Conservation (phyloP, 2,113 vertebrate species). For the Ictalurus furcatus region DNA sequence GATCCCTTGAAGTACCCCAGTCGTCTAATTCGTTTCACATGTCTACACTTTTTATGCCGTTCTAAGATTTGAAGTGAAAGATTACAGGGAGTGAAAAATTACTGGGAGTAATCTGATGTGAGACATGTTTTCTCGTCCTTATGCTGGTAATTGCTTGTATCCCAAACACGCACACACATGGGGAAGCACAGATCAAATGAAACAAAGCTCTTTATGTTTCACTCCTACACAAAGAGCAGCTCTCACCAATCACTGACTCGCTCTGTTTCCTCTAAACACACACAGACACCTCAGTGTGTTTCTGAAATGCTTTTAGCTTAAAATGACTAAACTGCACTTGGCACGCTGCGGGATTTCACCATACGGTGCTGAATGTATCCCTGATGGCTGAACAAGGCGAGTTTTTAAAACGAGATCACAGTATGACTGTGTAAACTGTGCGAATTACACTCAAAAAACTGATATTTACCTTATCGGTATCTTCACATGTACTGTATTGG, state of each 20-base stretch:
- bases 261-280: constrained; percentile 41
- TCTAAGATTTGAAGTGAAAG: not conserved
- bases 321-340: constrained; percentile 25
- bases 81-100: not conserved
- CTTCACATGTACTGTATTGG: not conserved
- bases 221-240: constrained; percentile 41
- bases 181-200: constrained; percentile 24
- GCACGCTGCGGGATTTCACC: constrained; percentile 6
- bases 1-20: not conserved
- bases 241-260: constrained; percentile 46
- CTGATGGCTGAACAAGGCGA: not conserved
- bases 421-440: not conserved
- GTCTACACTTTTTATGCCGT: not conserved
- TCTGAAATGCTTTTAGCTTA: constrained; percentile 32
- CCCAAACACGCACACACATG: not conserved
- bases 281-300: constrained; percentile 17
- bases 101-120: not conserved
- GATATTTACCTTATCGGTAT: not conserved
- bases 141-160: constrained; percentile 2
- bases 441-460: not conserved
- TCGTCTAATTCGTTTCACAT: not conserved
- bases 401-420: not conserved
- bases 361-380: not conserved
- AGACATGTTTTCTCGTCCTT: not conserved
- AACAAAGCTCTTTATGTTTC: constrained; percentile 23